Evolutionary conservation across 2,113 vertebrate genomes (phyloP).

Genomic region (Corythornis cristatus): DNA sequence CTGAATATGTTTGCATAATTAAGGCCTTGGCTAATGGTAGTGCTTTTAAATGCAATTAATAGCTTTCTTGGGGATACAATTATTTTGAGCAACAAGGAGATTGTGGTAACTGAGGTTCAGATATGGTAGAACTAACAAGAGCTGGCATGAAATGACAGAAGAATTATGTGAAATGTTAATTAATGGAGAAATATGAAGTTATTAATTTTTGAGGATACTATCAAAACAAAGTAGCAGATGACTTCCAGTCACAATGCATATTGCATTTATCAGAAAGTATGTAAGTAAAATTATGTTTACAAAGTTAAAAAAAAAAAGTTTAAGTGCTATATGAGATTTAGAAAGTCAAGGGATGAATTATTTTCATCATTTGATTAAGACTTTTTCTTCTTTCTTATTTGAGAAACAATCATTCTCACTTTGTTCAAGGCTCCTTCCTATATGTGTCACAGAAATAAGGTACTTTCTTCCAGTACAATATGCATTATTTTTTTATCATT

Average conservation of each 20-base stretch:
- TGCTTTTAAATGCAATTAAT: constrained; percentile 53
- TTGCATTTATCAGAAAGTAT: not conserved
- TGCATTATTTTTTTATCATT: not conserved
- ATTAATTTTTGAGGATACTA: not conserved
- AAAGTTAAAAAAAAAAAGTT: not conserved
- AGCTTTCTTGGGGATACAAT: constrained; percentile 16
- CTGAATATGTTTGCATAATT: constrained; percentile 55
- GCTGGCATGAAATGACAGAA: not conserved
- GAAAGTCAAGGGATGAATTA: not conserved
- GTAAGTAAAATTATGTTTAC: not conserved
- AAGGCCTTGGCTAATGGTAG: not conserved
- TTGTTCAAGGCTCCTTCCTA: not conserved
- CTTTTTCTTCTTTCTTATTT: not conserved
- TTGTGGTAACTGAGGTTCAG: not conserved
- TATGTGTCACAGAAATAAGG: not conserved
- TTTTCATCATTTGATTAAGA: not conserved
- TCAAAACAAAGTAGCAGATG: not conserved
- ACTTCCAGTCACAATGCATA: not conserved
- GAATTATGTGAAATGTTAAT: not conserved
- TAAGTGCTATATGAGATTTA: not conserved
- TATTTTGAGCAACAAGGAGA: constrained; percentile 13
- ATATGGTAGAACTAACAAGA: not conserved
- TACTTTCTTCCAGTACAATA: not conserved
- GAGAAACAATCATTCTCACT: not conserved
- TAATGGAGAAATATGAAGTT: not conserved